These are phyloP conservation scores for Drosophila mercatorum DNA, from an alignment of 2,888 invertebrate genomes.

Conservation along the genomic window DNA sequence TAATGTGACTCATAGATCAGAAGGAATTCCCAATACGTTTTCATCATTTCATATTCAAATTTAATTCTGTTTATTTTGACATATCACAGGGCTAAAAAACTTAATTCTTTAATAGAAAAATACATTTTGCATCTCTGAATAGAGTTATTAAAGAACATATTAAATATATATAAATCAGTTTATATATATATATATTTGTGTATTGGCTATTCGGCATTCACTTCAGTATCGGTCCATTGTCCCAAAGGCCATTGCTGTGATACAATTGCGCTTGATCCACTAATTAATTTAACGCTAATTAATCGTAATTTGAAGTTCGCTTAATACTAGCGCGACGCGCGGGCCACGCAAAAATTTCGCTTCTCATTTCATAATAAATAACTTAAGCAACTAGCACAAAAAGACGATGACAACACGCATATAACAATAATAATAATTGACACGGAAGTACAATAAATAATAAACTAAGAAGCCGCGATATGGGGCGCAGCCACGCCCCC, in stretches of 20 bases:
- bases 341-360: constrained; percentile 50
- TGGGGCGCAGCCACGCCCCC: constrained; percentile 25
- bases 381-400: constrained; percentile 72
- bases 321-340: constrained; percentile 63
- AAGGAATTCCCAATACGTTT: background rate
- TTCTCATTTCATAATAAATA: constrained; percentile 67
- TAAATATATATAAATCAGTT: constrained; percentile 17
- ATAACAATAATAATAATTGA: constrained; percentile 70
- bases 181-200: constrained; percentile 6
- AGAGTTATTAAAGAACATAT: constrained; percentile 5
- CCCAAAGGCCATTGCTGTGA: constrained; percentile 38
- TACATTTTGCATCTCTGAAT: constrained; percentile 60
- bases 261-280: constrained; percentile 48
- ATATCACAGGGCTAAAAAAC: constrained; percentile 83
- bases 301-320: constrained; percentile 40
- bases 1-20: constrained; percentile 20
- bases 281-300: constrained; percentile 54
- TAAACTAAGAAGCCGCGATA: constrained; percentile 61
- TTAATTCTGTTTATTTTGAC: constrained; percentile 77
- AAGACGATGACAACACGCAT: constrained; percentile 60
- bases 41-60: constrained; percentile 26
- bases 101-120: constrained; percentile 70
- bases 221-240: constrained; percentile 40
- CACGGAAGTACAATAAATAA: constrained; percentile 68
- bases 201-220: constrained; percentile 37